Evolutionary conservation across 2,888 invertebrate genomes (phyloP), one percentile per base, ranked within the genome.

Genomic region (Thereva nobilitata): DNA sequence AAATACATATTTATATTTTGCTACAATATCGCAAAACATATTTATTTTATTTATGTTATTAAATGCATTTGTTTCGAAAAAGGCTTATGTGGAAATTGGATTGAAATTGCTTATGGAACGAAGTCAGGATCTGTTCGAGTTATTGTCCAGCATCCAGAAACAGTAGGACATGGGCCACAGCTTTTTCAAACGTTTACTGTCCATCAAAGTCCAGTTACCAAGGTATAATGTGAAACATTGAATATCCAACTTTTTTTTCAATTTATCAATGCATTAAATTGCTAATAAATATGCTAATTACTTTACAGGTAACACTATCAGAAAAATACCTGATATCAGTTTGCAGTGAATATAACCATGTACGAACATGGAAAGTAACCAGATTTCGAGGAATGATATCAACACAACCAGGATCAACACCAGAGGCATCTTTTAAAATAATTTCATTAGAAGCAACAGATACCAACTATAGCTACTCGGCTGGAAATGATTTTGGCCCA

Each of bases 91-190:
- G 97, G 97, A 52, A 98, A 98, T 82, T 98, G 98, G 97, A 97
- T 99, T 76, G 99, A 99, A 83, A 98, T 99, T 75, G 99, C 98
- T 0, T 99, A 99, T 80, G 99, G 98, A 3, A 99, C 98, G 0
- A 90, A 92, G 72, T 93, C 92, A 12, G 98, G 98, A 2, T 93
- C 93, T 0, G 97, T 99, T 12, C 86, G 97, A 40, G 96, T 99
- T 1, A 97, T 99, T 68, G 97, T 98, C 0, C 98, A 98, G 76
- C 98, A 99, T 82, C 98, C 98, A 2, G 98, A 99, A 83, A 98
- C 98, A 0, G 97, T 97, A 2, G 97, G 97, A 0, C 97, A 98
- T 78, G 97, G 97, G 0, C 98, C 98, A 3, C 97, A 98, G 82
- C 84, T 98, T 45, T 98, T 98, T 83, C 98, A 98, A 83, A 97